Evolutionary conservation across 1,140 invertebrate species (phyloP).

Genomic region (Oncopeltus fasciatus): DNA sequence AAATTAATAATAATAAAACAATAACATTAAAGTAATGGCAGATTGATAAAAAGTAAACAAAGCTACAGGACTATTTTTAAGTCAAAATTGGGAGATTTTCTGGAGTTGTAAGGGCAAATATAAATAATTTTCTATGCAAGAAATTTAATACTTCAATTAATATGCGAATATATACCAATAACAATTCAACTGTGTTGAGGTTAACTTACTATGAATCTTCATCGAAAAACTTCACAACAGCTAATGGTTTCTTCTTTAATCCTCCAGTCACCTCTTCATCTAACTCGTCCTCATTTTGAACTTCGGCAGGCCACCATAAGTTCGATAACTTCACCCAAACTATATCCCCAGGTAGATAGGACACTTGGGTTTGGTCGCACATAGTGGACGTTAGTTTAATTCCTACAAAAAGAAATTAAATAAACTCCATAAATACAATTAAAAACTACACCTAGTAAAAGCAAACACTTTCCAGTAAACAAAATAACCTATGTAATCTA

Average conservation of each 20-base stretch:
- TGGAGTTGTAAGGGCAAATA: neutral
- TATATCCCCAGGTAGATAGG: conserved; percentile 53
- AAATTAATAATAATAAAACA: no score
- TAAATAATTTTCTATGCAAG: conserved; percentile 15
- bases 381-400: no score
- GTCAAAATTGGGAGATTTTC: neutral
- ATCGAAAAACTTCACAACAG: conserved; percentile 66
- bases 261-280: conserved; percentile 40
- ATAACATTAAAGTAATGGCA: no score
- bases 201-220: conserved; percentile 60
- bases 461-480: no score
- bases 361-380: conserved; percentile 44
- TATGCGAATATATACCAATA: no score
- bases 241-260: conserved; percentile 50
- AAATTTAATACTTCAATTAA: neutral
- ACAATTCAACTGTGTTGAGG: no score
- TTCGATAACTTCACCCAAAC: conserved; percentile 67
- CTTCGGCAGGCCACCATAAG: conserved; percentile 64
- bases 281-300: conserved; percentile 43
- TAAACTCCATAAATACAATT: no score
- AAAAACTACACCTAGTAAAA: no score
- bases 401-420: no score
- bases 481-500: no score
- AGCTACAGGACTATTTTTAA: neutral
- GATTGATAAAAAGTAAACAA: no score